Conservation (phyloP, 1,140 invertebrate genomes). For the Steinernema khuongi region DNA sequence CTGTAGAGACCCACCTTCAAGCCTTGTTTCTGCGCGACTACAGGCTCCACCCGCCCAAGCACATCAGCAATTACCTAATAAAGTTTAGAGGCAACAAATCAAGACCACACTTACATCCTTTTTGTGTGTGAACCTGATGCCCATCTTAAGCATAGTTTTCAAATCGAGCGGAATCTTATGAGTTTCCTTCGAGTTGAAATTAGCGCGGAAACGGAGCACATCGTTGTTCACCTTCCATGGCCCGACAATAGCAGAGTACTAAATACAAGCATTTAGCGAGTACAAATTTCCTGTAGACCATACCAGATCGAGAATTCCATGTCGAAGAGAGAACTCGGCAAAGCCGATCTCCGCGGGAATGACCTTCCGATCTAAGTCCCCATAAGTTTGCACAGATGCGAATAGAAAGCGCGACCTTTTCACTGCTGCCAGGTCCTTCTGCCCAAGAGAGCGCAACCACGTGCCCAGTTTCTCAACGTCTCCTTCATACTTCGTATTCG, state of each 20-base stretch:
- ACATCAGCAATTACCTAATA: slow-evolving; percentile 30
- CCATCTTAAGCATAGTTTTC: neutral
- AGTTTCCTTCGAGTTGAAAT: slow-evolving; percentile 33
- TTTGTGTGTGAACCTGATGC: neutral
- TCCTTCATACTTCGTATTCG: neutral
- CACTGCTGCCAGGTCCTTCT: neutral
- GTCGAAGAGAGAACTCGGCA: slow-evolving; percentile 28
- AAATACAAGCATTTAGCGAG: neutral
- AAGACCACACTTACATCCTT: neutral
- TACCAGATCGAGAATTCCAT: slow-evolving; percentile 32
- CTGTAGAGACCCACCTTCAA: slow-evolving; percentile 30
- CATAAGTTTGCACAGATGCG: slow-evolving; percentile 35
- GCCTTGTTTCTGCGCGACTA: slow-evolving; percentile 29
- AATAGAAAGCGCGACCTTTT: slow-evolving; percentile 24
- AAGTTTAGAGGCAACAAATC: neutral
- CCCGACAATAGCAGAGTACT: slow-evolving; percentile 30
- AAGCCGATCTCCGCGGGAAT: slow-evolving; percentile 33
- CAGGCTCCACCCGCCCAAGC: slow-evolving; percentile 28
- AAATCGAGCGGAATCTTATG: slow-evolving; percentile 33
- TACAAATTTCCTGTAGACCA: neutral
- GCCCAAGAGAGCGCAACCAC: neutral
- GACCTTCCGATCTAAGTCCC: slow-evolving; percentile 29
- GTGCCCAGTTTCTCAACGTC: neutral
- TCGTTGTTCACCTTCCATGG: slow-evolving; percentile 30
- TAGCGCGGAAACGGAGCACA: slow-evolving; percentile 24